Conservation (phyloP, 2,113 vertebrate genomes). For the Rhagologus leucostigma region DNA sequence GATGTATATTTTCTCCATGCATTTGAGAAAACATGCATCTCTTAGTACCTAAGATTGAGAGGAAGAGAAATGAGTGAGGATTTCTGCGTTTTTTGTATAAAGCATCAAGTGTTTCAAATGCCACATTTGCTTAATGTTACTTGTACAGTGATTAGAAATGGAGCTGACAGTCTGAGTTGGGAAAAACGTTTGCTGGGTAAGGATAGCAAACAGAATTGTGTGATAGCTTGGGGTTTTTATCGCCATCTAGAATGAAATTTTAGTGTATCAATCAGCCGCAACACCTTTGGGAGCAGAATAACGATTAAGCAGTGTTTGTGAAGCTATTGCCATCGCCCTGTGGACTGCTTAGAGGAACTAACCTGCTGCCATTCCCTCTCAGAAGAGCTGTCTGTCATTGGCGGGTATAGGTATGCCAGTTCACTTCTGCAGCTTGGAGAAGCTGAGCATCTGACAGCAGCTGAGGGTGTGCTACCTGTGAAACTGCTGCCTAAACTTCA, state of each 20-base stretch:
- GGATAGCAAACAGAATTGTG: background rate
- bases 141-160: background rate
- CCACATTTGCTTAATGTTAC: background rate
- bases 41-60: background rate
- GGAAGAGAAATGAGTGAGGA: background rate
- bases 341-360: background rate
- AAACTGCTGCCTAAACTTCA: background rate
- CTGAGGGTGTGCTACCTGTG: background rate
- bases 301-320: background rate
- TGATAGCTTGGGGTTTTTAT: background rate
- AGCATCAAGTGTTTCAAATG: background rate
- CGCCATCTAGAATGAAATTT: background rate
- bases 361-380: slow-evolving; percentile 2
- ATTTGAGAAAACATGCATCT: background rate
- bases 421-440: background rate
- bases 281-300: slow-evolving; percentile 21
- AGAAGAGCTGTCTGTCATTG: background rate
- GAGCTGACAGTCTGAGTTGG: background rate
- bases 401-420: background rate
- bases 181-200: background rate
- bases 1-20: background rate
- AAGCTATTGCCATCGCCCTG: background rate
- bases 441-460: background rate
- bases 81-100: background rate
- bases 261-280: slow-evolving; percentile 7